Base-by-base conservation (phyloP, 2,888 invertebrate species). In the Alcis repandata region DNA sequence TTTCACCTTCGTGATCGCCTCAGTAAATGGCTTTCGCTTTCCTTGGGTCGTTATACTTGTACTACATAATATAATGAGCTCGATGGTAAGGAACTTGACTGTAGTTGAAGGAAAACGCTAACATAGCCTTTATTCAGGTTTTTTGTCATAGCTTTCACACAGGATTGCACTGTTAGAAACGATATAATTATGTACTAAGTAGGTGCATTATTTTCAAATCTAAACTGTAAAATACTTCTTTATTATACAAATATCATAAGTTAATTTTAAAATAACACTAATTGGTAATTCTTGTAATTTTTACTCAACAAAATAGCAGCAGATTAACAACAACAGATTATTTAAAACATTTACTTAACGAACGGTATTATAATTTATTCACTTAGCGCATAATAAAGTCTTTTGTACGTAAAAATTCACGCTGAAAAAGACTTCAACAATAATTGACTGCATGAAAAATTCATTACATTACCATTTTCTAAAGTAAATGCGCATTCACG, bases 1-100 rank as follows among this genome's bases (percentile, higher is more conserved):
- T 69, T 73, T 61, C 68, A 66, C 72, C 67, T 68, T 68, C 68
- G 68, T 73, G 68, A 67, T 63, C 56, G 59, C 45, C 46, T 36
- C 38, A 43, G 32, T 54, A 68, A 68, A 65, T 57, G 58, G 60
- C 66, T 67, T 56, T 68, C 68, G 48, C 63, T 68, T 69, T 70
- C 57, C 43, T 57, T 54, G 20, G 57, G 49, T 61, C 60, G 64
- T 64, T 63, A 60, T 64, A 62, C 57, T 52, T 57, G 51, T 63
- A 56, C 51, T 53, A 57, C 59, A 49, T 61, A 51, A 45, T 51
- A 54, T 62, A 49, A 63, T 57, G 59, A 61, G 19, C 40, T 40
- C 36, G 49, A 59, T 53, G 45, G 45, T 53, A 54, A 63, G n/a
- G 62, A 71, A 64, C 51, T 57, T 57, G 43, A 41, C 51, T 57